Conservation (phyloP, 1,140 invertebrate species). For the Aphelenchoides besseyi region DNA sequence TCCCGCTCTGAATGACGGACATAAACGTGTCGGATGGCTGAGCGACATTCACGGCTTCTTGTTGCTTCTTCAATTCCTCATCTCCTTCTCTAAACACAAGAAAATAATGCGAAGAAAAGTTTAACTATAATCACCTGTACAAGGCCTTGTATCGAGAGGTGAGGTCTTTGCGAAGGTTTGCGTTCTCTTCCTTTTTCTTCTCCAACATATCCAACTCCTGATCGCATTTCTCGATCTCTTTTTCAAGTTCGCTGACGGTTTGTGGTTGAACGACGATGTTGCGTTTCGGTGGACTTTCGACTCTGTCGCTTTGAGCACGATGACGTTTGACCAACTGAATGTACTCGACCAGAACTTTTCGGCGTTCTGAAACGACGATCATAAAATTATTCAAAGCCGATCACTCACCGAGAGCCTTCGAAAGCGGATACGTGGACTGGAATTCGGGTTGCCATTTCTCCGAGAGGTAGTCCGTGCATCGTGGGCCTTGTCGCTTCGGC, state of each 20-base stretch:
- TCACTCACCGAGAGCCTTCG: conserved; percentile 7
- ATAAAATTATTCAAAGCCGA: background rate
- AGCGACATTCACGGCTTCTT: background rate
- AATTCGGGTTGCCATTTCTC: background rate
- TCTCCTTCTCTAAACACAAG: conserved; percentile 12
- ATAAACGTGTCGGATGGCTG: background rate
- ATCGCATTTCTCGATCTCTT: conserved; percentile 18
- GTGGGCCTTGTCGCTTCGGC: background rate
- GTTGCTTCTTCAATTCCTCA: conserved; percentile 6
- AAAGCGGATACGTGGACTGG: background rate
- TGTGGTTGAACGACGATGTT: background rate
- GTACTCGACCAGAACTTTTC: conserved; percentile 7
- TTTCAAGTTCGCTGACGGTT: conserved; percentile 12
- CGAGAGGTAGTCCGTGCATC: background rate
- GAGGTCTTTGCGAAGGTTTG: background rate
- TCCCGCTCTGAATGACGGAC: background rate
- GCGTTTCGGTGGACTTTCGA: conserved; percentile 6
- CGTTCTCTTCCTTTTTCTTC: conserved; percentile 7
- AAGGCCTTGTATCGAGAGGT: conserved; percentile 8
- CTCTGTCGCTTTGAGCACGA: background rate
- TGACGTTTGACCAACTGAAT: conserved; percentile 15
- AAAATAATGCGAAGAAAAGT: background rate
- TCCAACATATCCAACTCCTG: conserved; percentile 1
- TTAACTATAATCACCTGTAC: background rate
- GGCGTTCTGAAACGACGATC: conserved; percentile 6